A percentile compares a stretch with the other conserved stretches of the same genome.
Conservation (phyloP, 2,113 vertebrate species). For the Hippolais icterina region DNA sequence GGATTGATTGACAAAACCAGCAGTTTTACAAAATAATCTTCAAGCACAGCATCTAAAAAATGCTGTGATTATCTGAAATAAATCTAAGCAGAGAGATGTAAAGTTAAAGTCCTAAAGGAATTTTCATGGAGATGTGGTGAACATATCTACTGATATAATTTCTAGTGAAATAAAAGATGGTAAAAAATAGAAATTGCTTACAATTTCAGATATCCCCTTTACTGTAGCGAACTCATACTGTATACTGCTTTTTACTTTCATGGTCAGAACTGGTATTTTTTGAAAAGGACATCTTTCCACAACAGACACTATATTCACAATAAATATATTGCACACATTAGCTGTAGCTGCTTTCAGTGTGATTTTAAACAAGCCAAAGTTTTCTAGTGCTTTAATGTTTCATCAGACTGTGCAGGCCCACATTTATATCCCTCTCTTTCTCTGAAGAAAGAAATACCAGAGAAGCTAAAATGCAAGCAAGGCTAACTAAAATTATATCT, state of each 20-base stretch:
- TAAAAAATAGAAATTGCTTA: not conserved
- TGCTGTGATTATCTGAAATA: not conserved
- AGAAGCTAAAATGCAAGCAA: not conserved
- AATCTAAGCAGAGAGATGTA: not conserved
- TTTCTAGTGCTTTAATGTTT: not conserved
- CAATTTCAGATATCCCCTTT: not conserved
- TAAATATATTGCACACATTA: not conserved
- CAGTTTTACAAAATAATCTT: not conserved
- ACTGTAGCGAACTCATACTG: not conserved
- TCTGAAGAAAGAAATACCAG: not conserved
- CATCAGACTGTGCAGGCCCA: not conserved
- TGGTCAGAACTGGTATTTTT: not conserved
- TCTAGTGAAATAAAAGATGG: not conserved
- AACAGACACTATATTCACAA: not conserved
- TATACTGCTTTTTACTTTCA: not conserved
- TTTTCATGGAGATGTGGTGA: not conserved
- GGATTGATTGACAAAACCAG: not conserved
- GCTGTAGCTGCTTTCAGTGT: not conserved
- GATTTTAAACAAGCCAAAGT: not conserved
- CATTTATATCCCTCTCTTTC: not conserved
- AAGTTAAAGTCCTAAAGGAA: not conserved
- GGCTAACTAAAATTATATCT: not conserved
- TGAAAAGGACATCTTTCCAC: not conserved
- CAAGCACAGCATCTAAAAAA: not conserved
- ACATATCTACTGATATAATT: not conserved